Conservation (phyloP, 2,888 invertebrate genomes). For the Pollenia labialis region DNA sequence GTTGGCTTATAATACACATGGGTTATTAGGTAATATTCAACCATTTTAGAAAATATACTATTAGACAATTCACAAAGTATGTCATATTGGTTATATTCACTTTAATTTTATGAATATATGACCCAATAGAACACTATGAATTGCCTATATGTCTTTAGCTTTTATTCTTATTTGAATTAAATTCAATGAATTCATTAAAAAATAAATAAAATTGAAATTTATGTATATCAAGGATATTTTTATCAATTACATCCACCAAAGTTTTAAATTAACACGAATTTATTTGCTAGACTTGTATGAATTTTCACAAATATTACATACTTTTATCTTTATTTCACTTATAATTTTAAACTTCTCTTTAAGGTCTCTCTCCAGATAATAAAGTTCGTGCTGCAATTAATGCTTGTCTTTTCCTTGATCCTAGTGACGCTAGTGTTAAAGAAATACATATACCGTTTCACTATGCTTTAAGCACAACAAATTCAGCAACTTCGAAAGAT, state of each 20-base stretch:
- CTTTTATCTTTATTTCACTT: too few species aligned
- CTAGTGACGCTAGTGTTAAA: conserved; percentile 90
- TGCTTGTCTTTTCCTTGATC: conserved; percentile 91
- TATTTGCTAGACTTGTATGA: too few species aligned
- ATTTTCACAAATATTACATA: too few species aligned
- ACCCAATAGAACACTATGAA: too few species aligned
- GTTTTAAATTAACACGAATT: too few species aligned
- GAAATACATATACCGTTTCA: conserved; percentile 95
- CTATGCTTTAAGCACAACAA: conserved; percentile 93
- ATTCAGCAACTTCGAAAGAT: conserved; percentile 94
- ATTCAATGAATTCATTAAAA: too few species aligned
- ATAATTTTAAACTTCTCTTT: neutral
- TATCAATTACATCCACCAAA: too few species aligned
- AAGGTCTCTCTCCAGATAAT: conserved; percentile 86
- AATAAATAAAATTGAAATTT: too few species aligned
- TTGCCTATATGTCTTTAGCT: too few species aligned
- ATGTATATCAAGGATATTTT: too few species aligned
- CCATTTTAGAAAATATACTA: neutral
- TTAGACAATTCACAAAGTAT: neutral
- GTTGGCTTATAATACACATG: conserved; percentile 91
- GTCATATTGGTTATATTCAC: neutral
- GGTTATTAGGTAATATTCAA: conserved; percentile 86
- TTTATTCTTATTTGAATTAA: too few species aligned
- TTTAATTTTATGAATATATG: too few species aligned
- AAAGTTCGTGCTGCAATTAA: conserved; percentile 87